Conservation (phyloP, 2,113 vertebrate species). For the Sebastes schlegelii region DNA sequence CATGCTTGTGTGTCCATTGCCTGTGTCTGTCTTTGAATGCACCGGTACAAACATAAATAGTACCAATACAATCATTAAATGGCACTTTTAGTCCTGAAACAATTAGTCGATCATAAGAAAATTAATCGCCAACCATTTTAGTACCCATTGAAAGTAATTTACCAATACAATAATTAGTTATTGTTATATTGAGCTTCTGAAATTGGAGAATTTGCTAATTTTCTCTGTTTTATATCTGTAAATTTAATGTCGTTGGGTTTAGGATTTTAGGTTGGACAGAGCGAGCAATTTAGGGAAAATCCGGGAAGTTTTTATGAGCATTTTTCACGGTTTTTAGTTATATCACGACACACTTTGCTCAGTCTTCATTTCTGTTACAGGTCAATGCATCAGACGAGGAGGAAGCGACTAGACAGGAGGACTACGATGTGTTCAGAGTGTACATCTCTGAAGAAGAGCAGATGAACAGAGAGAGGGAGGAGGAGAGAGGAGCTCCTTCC, state of each 20-base stretch:
- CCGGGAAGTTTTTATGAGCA: background rate
- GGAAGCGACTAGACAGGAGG: slow-evolving; percentile 68
- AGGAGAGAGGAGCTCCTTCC: slow-evolving; percentile 45
- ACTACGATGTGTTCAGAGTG: slow-evolving; percentile 83
- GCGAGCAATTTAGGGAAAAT: background rate
- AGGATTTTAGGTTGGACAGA: background rate
- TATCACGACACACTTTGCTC: background rate
- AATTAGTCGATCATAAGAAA: background rate
- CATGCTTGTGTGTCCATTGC: background rate
- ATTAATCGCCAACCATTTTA: background rate
- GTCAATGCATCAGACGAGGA: slow-evolving; percentile 81
- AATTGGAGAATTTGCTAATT: background rate
- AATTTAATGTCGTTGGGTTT: background rate
- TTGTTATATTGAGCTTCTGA: background rate
- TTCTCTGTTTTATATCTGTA: background rate
- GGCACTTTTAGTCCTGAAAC: background rate
- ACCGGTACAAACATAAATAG: background rate
- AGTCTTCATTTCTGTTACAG: slow-evolving; percentile 60
- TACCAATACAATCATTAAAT: background rate
- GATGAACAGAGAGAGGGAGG: slow-evolving; percentile 53
- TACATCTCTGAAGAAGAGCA: slow-evolving; percentile 84
- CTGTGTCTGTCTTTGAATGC: background rate
- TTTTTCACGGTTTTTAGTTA: background rate
- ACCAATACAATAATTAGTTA: background rate
- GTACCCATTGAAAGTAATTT: background rate